phyloP scores from a whole-genome alignment of 2,797 vertebrate species.

The Masticophis lateralis region DNA sequence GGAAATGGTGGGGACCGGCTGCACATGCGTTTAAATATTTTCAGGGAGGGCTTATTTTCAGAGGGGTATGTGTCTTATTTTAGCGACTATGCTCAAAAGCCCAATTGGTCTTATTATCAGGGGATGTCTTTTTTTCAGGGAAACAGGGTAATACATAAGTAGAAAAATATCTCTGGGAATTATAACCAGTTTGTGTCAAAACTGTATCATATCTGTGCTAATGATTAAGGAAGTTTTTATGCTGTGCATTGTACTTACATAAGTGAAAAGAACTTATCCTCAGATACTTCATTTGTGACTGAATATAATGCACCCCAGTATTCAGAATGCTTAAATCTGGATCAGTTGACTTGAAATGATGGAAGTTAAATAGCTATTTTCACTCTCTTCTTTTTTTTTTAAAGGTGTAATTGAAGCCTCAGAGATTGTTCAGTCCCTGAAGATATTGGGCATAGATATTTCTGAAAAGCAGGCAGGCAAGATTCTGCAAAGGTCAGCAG shows the following conservation, averaged over 20 bases:
- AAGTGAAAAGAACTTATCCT: not conserved
- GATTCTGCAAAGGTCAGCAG: slow-evolving; percentile 87
- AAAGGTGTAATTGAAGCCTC: slow-evolving; percentile 84
- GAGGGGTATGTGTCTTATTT: too few relatives aligned
- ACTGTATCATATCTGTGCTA: not conserved
- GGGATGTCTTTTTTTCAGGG: too few relatives aligned
- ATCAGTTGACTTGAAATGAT: not conserved
- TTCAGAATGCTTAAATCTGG: not conserved
- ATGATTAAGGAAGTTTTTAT: not conserved
- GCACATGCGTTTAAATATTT: too few relatives aligned
- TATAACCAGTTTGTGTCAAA: not conserved
- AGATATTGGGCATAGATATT: slow-evolving; percentile 84
- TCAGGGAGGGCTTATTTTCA: too few relatives aligned
- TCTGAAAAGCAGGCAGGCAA: slow-evolving; percentile 82
- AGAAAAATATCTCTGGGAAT: not conserved
- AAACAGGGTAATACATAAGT: not conserved
- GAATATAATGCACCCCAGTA: not conserved
- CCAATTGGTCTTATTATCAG: too few relatives aligned
- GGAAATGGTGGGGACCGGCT: too few relatives aligned
- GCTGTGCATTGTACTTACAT: not conserved
- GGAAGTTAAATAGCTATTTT: not conserved
- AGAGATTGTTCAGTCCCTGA: slow-evolving; percentile 88
- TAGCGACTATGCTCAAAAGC: too few relatives aligned
- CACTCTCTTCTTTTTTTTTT: slow-evolving; percentile 30
- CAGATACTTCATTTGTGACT: not conserved